Base-by-base conservation (phyloP, 2,888 invertebrate species). In the Tenthredo amoena region DNA sequence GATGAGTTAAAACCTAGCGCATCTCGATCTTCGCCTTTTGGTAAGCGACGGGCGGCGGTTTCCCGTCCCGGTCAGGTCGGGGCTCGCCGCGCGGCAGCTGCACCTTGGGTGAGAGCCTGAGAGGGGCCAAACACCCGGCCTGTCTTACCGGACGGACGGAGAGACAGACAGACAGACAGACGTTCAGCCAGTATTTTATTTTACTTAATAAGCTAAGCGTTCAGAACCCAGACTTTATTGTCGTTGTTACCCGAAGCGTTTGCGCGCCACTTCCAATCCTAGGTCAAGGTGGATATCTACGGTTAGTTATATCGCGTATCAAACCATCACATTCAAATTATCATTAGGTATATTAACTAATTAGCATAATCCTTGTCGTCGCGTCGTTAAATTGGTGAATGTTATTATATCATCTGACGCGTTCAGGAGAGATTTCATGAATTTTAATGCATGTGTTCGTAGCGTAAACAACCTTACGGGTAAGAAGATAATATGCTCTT, bases 111-210 rank as follows among this genome's bases (percentile, higher is more conserved):
- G 88, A 90, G 91, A 89, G 89, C 89, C 89, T 87, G 88, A 90
- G 91, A 89, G 89, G 89, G 89, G 88, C 88, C 89, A 85, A 88
- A 90, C 89, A 88, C 87, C 88, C 89, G 88, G 89, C 88, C 86
- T 84, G 86, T 87, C 87, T 87, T 88, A 87, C 87, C 89, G 88
- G 86, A 88, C 87, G 86, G 74, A 86, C 89, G 86, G 88, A 88
- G 62, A 81, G 81, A 62, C 81, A 81, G 62, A 77, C 89, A 81
- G 62, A 77, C 89, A 89, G 90, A 89, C 87, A 87, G 76, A 87
- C 86, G 85, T 86, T 72, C 85, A 65, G 86, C 85, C 86, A 76
- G 86, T 86, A 88, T 87, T 89, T 88, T 86, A 84, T 87, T 89
- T 88, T 84, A 85, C 81, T 82, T 89, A 89, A 88, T 87, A 87